phyloP scores from a whole-genome alignment of 2,797 vertebrate species.

The Fistularia tabacaria region DNA sequence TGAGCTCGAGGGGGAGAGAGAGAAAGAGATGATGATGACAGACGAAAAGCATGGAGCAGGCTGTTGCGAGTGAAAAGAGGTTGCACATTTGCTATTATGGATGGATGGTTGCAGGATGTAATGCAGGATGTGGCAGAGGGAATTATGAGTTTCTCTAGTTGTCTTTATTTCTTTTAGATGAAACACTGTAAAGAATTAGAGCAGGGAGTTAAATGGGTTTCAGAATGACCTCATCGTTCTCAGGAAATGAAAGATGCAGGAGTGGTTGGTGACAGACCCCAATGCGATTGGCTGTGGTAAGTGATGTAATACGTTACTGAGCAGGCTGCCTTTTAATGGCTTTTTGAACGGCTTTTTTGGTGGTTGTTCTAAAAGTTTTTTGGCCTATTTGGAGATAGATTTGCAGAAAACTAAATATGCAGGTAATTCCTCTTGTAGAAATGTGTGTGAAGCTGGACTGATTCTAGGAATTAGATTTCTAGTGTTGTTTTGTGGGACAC shows the following conservation, averaged over 20 bases:
- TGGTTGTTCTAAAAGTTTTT: conserved; percentile 55
- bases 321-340: conserved; percentile 83
- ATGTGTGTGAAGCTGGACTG: conserved; percentile 60
- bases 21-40: conserved; percentile 31
- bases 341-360: conserved; percentile 80
- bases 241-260: conserved; percentile 76
- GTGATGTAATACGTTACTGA: conserved; percentile 95
- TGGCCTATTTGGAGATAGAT: conserved; percentile 59
- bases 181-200: conserved; percentile 10
- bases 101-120: conserved; percentile 17
- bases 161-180: background rate
- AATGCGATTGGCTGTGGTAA: conserved; percentile 92
- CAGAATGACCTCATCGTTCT: conserved; percentile 70
- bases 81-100: conserved; percentile 10
- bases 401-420: conserved; percentile 45
- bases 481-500: conserved; percentile 2
- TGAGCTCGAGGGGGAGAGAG: conserved; percentile 23
- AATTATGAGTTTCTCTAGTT: conserved; percentile 5
- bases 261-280: conserved; percentile 88
- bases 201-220: conserved; percentile 16
- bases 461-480: conserved; percentile 11
- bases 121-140: conserved; percentile 17
- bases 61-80: conserved; percentile 42
- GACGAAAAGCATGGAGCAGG: conserved; percentile 53
- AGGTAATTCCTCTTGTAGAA: conserved; percentile 12